These are phyloP conservation scores for Vesta saturnalis DNA, from an alignment of 2,888 invertebrate species.

Conservation along the genomic window DNA sequence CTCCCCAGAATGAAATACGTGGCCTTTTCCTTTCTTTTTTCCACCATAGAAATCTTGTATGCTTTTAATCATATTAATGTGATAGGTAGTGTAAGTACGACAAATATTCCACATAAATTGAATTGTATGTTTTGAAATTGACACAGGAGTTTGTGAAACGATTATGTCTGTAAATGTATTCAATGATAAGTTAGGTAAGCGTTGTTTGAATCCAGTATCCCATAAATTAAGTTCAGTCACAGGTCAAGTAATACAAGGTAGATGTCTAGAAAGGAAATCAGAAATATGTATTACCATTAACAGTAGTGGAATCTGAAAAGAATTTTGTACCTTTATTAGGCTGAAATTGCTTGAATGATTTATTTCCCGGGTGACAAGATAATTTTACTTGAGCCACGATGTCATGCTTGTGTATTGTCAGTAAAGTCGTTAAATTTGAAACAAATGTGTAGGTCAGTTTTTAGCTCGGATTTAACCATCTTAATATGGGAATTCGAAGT, in stretches of 20 bases:
- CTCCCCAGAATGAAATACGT: too few species aligned
- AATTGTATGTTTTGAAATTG: not conserved
- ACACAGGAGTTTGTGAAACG: too few species aligned
- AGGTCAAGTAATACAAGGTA: not conserved
- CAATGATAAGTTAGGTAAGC: not conserved
- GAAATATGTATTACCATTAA: conserved; percentile 1
- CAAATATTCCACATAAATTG: not conserved
- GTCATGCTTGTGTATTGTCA: not conserved
- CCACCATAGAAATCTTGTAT: not conserved
- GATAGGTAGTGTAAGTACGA: not conserved
- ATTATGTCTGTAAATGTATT: not conserved
- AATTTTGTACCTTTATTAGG: not conserved
- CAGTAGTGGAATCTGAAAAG: not conserved
- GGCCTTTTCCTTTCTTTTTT: too few species aligned
- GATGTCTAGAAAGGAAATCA: not conserved
- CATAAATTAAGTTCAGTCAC: not conserved
- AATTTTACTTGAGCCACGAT: not conserved
- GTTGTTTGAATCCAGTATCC: not conserved
- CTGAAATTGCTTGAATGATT: not conserved
- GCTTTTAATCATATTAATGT: not conserved
- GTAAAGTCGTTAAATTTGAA: not conserved
- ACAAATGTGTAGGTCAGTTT: not conserved
- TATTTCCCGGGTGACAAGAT: not conserved
- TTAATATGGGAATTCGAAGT: not conserved
- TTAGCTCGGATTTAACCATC: not conserved